A percentile compares a stretch with the other conserved stretches of the same genome.
Evolutionary conservation across 2,113 vertebrate genomes (phyloP).

Genomic region (Raja brachyura): DNA sequence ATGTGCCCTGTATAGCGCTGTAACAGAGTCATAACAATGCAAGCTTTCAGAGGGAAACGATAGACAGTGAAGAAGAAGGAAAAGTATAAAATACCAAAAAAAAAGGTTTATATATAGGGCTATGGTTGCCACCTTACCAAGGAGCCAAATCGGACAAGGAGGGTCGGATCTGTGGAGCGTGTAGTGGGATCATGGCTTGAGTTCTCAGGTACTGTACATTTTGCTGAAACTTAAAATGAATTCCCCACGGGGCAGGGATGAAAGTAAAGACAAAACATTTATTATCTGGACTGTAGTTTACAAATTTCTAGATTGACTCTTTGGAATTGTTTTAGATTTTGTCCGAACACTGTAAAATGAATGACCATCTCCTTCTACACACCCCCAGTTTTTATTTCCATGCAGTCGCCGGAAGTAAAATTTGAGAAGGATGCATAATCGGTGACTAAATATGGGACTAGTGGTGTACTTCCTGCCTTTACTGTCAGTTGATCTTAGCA

Average conservation of each 20-base stretch:
- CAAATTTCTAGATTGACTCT: background rate
- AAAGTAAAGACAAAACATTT: background rate
- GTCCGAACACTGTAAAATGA: background rate
- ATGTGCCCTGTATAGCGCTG: background rate
- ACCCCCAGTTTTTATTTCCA: background rate
- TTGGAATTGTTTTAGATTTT: background rate
- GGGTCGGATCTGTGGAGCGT: background rate
- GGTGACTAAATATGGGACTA: background rate
- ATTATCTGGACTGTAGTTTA: background rate
- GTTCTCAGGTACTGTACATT: background rate
- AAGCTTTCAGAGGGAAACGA: background rate
- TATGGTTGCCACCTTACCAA: background rate
- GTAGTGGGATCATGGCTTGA: background rate
- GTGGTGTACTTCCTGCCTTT: background rate
- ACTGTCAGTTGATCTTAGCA: background rate
- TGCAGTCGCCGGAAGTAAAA: background rate
- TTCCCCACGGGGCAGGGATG: background rate
- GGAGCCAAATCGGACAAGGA: background rate
- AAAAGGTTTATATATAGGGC: background rate
- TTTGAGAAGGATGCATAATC: too few relatives aligned
- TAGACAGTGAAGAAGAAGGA: background rate
- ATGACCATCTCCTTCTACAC: background rate
- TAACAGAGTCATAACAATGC: background rate
- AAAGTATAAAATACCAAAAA: slow-evolving; percentile 9
- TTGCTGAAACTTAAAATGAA: background rate